phyloP scores from a whole-genome alignment of 2,797 vertebrate genomes.

The Phylloscopus collybita region DNA sequence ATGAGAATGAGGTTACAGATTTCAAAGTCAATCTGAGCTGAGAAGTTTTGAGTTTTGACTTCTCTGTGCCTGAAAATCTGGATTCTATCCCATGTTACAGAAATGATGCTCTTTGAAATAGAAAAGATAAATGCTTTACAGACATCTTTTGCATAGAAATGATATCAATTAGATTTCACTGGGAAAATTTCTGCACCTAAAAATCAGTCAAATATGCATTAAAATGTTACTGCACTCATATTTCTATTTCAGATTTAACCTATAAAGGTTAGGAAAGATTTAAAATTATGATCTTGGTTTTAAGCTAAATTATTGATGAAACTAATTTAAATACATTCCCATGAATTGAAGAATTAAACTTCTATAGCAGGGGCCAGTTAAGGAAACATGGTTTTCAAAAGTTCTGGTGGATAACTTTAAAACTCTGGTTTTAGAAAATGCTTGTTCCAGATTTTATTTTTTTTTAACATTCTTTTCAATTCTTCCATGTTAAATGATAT shows the following conservation, averaged over 20 bases:
- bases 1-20: not conserved
- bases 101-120: slow-evolving; percentile 52
- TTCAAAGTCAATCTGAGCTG: not conserved
- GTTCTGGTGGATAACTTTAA: slow-evolving; percentile 47
- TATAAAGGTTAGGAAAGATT: slow-evolving; percentile 84
- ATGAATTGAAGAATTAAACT: slow-evolving; percentile 79
- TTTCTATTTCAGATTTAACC: slow-evolving; percentile 81
- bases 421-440: slow-evolving; percentile 52
- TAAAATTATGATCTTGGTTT: slow-evolving; percentile 89
- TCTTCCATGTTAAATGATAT: slow-evolving; percentile 47
- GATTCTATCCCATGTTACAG: slow-evolving; percentile 43
- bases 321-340: slow-evolving; percentile 77
- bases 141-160: slow-evolving; percentile 70
- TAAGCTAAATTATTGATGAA: slow-evolving; percentile 84
- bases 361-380: slow-evolving; percentile 71
- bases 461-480: slow-evolving; percentile 51
- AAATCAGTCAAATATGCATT: slow-evolving; percentile 66
- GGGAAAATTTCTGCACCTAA: slow-evolving; percentile 69
- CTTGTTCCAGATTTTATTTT: slow-evolving; percentile 31
- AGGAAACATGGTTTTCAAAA: slow-evolving; percentile 73
- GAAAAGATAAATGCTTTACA: slow-evolving; percentile 68
- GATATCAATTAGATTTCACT: slow-evolving; percentile 68
- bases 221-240: slow-evolving; percentile 77
- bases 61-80: slow-evolving; percentile 27
- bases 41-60: slow-evolving; percentile 5